Evolutionary conservation across 2,888 invertebrate species (phyloP).

Genomic region (Lepidochrysops patricia): DNA sequence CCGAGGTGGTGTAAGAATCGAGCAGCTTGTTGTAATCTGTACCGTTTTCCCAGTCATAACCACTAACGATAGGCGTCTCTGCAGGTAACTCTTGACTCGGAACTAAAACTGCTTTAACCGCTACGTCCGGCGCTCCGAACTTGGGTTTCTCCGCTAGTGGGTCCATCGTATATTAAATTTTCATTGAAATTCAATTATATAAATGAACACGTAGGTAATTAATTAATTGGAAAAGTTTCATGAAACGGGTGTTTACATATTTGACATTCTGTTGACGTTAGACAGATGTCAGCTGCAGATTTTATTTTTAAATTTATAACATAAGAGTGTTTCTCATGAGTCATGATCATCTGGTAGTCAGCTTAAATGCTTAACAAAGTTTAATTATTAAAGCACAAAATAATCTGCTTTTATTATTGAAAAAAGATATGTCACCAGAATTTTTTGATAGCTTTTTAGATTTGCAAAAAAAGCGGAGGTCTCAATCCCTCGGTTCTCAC

Average conservation of each 20-base stretch:
- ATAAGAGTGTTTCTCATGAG: too few relatives aligned
- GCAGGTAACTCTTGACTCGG: constrained; percentile 79
- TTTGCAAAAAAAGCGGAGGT: too few relatives aligned
- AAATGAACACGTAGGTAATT: background rate
- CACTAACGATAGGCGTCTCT: constrained; percentile 80
- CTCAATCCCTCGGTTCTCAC: too few relatives aligned
- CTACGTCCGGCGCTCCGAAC: constrained; percentile 60
- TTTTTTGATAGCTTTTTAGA: too few relatives aligned
- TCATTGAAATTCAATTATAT: background rate
- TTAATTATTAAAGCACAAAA: too few relatives aligned
- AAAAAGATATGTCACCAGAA: too few relatives aligned
- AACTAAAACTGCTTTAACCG: constrained; percentile 81
- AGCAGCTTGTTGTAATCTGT: constrained; percentile 89
- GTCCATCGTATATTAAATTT: background rate
- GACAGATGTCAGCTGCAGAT: too few relatives aligned
- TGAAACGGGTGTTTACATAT: background rate
- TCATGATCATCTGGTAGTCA: too few relatives aligned
- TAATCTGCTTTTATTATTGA: too few relatives aligned
- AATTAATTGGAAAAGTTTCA: background rate
- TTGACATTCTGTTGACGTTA: background rate
- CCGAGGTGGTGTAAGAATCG: constrained; percentile 84
- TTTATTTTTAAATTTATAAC: too few relatives aligned
- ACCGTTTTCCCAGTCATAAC: constrained; percentile 95
- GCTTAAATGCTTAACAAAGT: too few relatives aligned
- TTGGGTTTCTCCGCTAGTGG: constrained; percentile 31